Percentiles rank a stretch among this genome's conserved stretches.
Conservation (phyloP, 2,888 invertebrate genomes). For the Troides aeacus region DNA sequence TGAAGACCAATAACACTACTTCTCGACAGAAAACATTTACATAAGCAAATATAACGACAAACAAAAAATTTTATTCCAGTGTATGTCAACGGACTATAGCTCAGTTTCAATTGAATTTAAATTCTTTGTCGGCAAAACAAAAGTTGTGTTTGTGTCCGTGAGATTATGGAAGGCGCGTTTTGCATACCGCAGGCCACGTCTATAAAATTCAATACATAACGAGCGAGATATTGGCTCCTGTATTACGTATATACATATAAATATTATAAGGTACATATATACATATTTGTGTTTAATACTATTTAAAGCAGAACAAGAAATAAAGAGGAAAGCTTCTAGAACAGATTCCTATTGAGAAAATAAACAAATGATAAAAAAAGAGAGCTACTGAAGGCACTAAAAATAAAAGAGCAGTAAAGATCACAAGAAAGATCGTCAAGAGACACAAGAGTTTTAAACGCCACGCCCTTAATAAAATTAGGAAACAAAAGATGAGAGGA, state of each 20-base stretch:
- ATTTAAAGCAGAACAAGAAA: too few species aligned
- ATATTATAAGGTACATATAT: conserved; percentile 52
- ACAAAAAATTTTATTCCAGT: conserved; percentile 1
- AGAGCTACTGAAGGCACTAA: too few species aligned
- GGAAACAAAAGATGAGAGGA: too few species aligned
- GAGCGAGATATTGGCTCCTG: conserved; percentile 63
- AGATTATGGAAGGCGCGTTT: conserved; percentile 71
- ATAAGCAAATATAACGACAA: conserved; percentile 20
- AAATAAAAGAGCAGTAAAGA: too few species aligned
- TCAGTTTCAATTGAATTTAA: conserved; percentile 5
- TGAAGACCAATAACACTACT: conserved; percentile 31
- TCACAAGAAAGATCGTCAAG: too few species aligned
- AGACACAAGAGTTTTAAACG: too few species aligned
- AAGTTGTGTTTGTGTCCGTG: conserved; percentile 51
- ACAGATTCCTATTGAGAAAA: too few species aligned
- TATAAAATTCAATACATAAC: conserved; percentile 73
- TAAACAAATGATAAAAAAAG: too few species aligned
- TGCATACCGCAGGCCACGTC: conserved; percentile 71
- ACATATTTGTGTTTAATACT: too few species aligned
- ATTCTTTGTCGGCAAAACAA: conserved; percentile 45
- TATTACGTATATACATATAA: conserved; percentile 62
- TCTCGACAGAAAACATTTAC: conserved; percentile 28
- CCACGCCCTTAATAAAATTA: too few species aligned
- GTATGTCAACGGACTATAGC: conserved; percentile 18
- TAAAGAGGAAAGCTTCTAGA: too few species aligned